phyloP scores from a whole-genome alignment of 2,888 invertebrate genomes.

The Bombyx huttoni region DNA sequence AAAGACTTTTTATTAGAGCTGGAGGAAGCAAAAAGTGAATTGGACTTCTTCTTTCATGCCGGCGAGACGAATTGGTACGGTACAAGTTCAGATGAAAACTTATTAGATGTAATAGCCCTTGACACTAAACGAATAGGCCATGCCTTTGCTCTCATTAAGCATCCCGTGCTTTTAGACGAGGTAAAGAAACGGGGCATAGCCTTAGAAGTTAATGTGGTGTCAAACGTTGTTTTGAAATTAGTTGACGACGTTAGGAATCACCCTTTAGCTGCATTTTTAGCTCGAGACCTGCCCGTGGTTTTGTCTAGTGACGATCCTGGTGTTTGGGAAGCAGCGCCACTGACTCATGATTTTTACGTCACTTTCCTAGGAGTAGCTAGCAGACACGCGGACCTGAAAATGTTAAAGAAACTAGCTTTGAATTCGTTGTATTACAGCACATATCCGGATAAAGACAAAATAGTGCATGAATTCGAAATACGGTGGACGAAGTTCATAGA shows the following conservation, averaged over 20 bases:
- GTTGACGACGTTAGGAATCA: slow-evolving; percentile 83
- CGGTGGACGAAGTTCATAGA: slow-evolving; percentile 55
- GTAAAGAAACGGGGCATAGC: slow-evolving; percentile 75
- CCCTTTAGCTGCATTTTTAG: slow-evolving; percentile 76
- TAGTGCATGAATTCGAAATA: slow-evolving; percentile 46
- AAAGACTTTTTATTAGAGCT: slow-evolving; percentile 72
- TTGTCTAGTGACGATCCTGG: slow-evolving; percentile 86
- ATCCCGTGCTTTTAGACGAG: slow-evolving; percentile 76
- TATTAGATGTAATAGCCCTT: slow-evolving; percentile 81
- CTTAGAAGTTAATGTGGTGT: slow-evolving; percentile 84
- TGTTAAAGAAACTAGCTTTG: slow-evolving; percentile 80
- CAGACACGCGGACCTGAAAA: slow-evolving; percentile 75
- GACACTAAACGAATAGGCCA: slow-evolving; percentile 84
- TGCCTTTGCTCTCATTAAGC: slow-evolving; percentile 80
- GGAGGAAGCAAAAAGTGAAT: slow-evolving; percentile 45
- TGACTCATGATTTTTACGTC: slow-evolving; percentile 83
- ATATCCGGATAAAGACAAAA: slow-evolving; percentile 48
- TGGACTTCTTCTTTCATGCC: slow-evolving; percentile 83
- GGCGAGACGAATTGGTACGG: slow-evolving; percentile 87
- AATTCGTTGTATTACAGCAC: slow-evolving; percentile 82
- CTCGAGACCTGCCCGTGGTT: slow-evolving; percentile 79
- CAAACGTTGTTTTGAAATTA: slow-evolving; percentile 81
- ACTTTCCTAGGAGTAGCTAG: slow-evolving; percentile 83
- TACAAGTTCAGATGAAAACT: slow-evolving; percentile 76
- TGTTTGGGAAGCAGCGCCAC: slow-evolving; percentile 79